These are phyloP conservation scores for Idaea straminata DNA, from an alignment of 2,888 invertebrate species.

Conservation along the genomic window DNA sequence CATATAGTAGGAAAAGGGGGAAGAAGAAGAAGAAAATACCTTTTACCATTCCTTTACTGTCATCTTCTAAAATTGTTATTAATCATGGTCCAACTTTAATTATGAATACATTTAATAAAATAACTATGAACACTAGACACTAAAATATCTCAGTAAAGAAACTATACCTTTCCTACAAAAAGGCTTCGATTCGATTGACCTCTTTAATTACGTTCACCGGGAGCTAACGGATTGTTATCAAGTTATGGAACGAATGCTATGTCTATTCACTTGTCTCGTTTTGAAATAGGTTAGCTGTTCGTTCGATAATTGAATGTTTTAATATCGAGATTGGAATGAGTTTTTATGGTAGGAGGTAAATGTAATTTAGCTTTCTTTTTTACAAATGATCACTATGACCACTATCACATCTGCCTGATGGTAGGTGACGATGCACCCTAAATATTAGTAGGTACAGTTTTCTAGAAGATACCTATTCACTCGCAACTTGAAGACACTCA, in stretches of 20 bases:
- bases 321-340: background rate
- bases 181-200: background rate
- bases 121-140: background rate
- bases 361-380: background rate
- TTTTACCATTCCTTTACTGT: too few species aligned
- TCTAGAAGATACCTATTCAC: too few species aligned
- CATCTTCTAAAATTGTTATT: too few species aligned
- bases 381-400: too few species aligned
- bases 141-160: background rate
- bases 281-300: background rate
- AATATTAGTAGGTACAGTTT: too few species aligned
- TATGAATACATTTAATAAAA: too few species aligned
- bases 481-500: too few species aligned
- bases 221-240: slow-evolving; percentile 22
- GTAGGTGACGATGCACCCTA: too few species aligned
- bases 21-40: too few species aligned
- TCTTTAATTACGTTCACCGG: background rate
- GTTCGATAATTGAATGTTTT: background rate
- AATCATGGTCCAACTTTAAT: too few species aligned
- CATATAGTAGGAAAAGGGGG: too few species aligned
- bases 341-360: background rate
- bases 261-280: background rate
- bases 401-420: too few species aligned
- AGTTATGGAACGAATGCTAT: slow-evolving; percentile 11
- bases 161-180: background rate